Conservation (phyloP, 2,113 vertebrate species). For the Aix galericulata region DNA sequence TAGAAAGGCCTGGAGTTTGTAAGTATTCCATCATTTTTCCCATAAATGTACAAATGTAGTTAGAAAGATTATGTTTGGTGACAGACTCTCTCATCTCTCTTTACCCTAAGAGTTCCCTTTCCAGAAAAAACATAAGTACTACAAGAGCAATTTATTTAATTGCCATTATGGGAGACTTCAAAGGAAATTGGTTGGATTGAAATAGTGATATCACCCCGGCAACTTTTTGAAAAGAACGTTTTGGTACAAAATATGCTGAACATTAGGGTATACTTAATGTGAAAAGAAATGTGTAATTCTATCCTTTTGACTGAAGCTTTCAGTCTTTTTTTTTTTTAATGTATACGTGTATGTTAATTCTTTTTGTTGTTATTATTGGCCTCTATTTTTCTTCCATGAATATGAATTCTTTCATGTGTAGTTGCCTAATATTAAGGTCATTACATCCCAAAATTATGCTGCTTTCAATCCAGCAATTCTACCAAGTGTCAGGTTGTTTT, state of each 20-base stretch:
- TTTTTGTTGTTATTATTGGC: background rate
- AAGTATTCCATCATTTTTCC: background rate
- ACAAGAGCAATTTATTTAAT: constrained; percentile 53
- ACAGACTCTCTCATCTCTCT: constrained; percentile 19
- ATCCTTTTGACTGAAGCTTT: background rate
- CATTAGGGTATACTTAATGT: background rate
- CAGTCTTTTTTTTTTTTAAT: background rate
- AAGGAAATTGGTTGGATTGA: constrained; percentile 33
- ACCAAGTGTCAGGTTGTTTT: background rate
- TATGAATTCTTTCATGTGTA: background rate
- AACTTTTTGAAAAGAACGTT: constrained; percentile 22
- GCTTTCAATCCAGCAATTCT: background rate
- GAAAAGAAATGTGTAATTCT: background rate
- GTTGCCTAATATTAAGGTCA: background rate
- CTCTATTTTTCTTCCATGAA: background rate
- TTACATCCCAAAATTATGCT: background rate
- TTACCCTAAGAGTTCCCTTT: constrained; percentile 16
- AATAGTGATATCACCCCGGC: background rate
- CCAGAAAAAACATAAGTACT: background rate
- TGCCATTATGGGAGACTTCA: constrained; percentile 38
- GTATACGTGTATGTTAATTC: background rate
- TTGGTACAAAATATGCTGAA: constrained; percentile 8
- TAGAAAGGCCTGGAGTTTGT: background rate
- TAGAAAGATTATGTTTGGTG: constrained; percentile 24
- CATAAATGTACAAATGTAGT: background rate